Evolutionary conservation across 2,888 invertebrate genomes (phyloP), one percentile per base, ranked within the genome.

Genomic region (Pterostichus madidus): DNA sequence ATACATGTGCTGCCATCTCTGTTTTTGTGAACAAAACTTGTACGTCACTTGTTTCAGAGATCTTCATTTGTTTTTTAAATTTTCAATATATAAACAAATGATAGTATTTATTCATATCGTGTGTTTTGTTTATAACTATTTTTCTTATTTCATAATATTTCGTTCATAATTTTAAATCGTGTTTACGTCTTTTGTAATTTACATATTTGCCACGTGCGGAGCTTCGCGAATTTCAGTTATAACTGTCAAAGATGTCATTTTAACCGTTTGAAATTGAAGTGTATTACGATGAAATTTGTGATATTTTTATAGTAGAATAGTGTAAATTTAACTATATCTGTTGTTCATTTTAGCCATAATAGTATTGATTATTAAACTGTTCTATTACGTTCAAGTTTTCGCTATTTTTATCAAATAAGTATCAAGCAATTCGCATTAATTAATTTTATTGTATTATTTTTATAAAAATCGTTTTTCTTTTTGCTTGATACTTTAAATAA

Each of bases 181-280:
- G 31, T 64, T 64, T 64, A 64, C 13, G 31, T 64, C n/a, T 0
- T 7, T 35, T 49, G 11, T 81, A 71, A 59, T 73, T 81, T 15
- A 59, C 81, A 81, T 81, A 81, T 81, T 81, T 81, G 81, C 75
- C 81, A 61, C 81, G 56, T 81, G 81, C 13, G 59, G 81, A 15
- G 56, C 75, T 61, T 11, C 24, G 11, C 3, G 24, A 75, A 39
- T 44, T 81, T 75, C 73, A 59, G 59, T 81, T 73, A 61, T 81
- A 81, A 81, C 81, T 81, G 81, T 81, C 81, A 81, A 75, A 81
- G 15, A 53, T 81, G 81, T 81, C 81, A 81, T 75, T 53, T 24
- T 39, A 75, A 75, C 35, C 71, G 81, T 81, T 81, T 81, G 73
- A 81, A 81, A 68, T 81, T 73, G 64, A 53, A 52, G 35, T 80